Evolutionary conservation across 2,888 invertebrate genomes (phyloP).

Genomic region (Sacculina carcini): DNA sequence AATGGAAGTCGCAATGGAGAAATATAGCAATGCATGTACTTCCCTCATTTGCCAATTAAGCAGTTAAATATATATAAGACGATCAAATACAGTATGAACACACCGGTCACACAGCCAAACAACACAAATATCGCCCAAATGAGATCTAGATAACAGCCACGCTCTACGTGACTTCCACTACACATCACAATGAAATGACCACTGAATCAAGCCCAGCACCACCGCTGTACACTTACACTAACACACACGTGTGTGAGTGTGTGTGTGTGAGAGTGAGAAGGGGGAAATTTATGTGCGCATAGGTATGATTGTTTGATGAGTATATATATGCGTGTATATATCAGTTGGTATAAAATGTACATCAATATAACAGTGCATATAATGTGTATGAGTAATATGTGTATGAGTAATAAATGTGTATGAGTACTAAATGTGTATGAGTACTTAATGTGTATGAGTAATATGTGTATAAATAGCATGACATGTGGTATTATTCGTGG

Average conservation of each 20-base stretch:
- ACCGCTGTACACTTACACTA: background rate
- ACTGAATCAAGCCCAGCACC: too few species aligned
- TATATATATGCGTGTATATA: background rate
- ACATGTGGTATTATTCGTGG: background rate
- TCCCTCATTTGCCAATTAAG: too few species aligned
- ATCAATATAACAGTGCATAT: background rate
- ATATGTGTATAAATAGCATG: background rate
- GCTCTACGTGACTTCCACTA: too few species aligned
- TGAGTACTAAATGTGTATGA: background rate
- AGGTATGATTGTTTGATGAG: background rate
- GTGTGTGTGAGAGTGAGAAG: background rate
- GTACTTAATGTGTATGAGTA: background rate
- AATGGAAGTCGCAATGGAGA: background rate
- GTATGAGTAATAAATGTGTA: background rate
- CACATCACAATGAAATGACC: too few species aligned
- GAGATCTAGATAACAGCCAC: too few species aligned
- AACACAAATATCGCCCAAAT: too few species aligned
- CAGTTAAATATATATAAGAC: too few species aligned
- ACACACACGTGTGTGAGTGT: background rate
- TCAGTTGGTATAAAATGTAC: background rate
- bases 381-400: background rate
- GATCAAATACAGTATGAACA: too few species aligned
- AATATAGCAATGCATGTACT: background rate
- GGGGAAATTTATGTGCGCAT: background rate
- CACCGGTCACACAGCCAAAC: too few species aligned